Percentiles rank a stretch among this genome's conserved stretches.
These are phyloP conservation scores for Cryptoleucopteryx plumbea DNA, from an alignment of 2,113 vertebrate species.

Conservation along the genomic window DNA sequence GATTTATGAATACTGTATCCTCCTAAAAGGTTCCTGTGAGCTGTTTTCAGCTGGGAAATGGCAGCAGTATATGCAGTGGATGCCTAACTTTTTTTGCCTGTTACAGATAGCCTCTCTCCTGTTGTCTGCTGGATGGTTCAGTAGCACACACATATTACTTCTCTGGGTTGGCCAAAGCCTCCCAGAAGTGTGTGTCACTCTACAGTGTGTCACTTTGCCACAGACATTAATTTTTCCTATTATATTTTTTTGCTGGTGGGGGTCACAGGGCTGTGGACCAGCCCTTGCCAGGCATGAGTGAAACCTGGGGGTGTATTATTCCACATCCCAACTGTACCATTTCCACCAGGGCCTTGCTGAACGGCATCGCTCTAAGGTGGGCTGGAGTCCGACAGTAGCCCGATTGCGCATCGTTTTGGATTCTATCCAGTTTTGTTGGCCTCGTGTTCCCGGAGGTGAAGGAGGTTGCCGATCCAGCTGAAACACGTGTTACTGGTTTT, in stretches of 20 bases:
- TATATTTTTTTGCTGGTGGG: accelerated
- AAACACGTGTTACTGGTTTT: accelerated
- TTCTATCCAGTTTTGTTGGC: not conserved
- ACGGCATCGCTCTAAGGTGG: accelerated
- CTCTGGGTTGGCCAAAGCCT: not conserved
- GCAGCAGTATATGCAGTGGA: not conserved
- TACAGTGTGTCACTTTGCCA: not conserved
- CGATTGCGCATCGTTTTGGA: not conserved
- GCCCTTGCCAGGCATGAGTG: not conserved
- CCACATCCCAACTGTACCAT: accelerated
- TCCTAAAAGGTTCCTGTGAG: not conserved
- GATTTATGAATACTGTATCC: not conserved
- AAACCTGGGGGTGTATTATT: not conserved
- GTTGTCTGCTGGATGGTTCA: not conserved
- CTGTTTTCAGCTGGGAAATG: not conserved
- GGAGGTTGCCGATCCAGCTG: not conserved
- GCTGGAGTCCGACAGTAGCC: not conserved
- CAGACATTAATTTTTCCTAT: not conserved
- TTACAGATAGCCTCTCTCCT: not conserved
- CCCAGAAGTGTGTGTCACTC: not conserved
- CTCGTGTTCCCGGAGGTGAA: not conserved
- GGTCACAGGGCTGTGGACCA: not conserved
- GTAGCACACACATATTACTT: not conserved
- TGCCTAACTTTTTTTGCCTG: not conserved
- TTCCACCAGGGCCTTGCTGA: not conserved